Evolutionary conservation across 2,797 vertebrate species (phyloP).

Genomic region (Spizella passerina): DNA sequence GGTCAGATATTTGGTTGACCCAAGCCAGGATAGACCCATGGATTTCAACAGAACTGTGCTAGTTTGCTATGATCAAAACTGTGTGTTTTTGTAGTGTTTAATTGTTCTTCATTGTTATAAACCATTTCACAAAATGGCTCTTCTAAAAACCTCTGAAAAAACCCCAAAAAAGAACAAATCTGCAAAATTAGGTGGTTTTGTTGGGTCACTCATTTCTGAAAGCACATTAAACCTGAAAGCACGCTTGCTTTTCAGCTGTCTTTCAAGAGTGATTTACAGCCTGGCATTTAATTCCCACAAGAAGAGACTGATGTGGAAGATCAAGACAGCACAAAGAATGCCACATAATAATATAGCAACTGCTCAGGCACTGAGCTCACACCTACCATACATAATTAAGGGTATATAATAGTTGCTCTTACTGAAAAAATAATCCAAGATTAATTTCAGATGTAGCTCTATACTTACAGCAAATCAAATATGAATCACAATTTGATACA

Average conservation of each 20-base stretch:
- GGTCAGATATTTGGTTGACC: not conserved
- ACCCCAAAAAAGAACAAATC: not conserved
- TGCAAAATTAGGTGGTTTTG: not conserved
- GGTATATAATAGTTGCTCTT: not conserved
- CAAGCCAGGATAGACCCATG: not conserved
- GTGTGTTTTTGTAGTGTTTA: not conserved
- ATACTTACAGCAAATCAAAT: not conserved
- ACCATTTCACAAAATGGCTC: not conserved
- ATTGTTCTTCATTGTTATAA: not conserved
- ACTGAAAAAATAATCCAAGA: not conserved
- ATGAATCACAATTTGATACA: not conserved
- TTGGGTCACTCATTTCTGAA: not conserved
- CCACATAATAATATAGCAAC: not conserved
- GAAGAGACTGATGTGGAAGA: not conserved
- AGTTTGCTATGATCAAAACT: not conserved
- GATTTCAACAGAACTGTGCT: not conserved
- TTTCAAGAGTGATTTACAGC: slow-evolving; percentile 1
- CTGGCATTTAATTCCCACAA: not conserved
- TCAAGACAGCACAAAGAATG: not conserved
- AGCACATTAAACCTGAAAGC: not conserved
- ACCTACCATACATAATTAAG: not conserved
- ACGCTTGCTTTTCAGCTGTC: not conserved
- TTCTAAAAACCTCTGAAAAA: not conserved
- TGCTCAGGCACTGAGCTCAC: not conserved
- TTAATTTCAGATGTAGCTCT: not conserved